These are phyloP conservation scores for Leptonema lineaticorne DNA, from an alignment of 1,140 invertebrate species.

Conservation along the genomic window DNA sequence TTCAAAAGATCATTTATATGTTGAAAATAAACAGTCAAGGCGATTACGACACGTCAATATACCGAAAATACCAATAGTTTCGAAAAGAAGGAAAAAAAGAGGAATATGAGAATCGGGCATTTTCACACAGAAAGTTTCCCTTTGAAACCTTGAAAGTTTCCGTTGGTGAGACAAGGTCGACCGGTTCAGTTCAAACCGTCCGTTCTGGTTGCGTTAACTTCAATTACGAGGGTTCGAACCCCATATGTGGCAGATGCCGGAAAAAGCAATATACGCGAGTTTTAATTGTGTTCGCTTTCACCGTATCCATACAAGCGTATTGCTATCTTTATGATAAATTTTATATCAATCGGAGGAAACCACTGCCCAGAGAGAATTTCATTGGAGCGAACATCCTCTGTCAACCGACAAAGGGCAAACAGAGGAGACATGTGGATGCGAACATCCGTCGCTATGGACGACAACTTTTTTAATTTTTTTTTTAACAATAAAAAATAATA, in stretches of 20 bases:
- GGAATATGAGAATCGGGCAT: neutral
- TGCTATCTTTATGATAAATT: neutral
- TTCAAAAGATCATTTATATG: too few relatives aligned
- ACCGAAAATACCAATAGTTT: neutral
- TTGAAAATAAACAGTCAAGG: too few relatives aligned
- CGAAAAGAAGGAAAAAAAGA: neutral
- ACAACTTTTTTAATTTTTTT: neutral
- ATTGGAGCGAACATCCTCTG: constrained; percentile 30
- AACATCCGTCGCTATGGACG: neutral
- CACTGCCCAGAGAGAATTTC: neutral
- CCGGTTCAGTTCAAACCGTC: constrained; percentile 42
- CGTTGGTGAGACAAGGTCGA: constrained; percentile 50
- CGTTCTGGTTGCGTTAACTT: constrained; percentile 11
- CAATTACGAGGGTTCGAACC: neutral
- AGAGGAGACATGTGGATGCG: neutral
- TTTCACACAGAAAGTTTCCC: neutral
- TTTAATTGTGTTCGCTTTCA: constrained; percentile 1
- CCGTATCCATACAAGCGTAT: neutral
- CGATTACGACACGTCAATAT: constrained; percentile 2
- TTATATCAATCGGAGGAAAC: constrained; percentile 11
- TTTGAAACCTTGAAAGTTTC: constrained; percentile 50
- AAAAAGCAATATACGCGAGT: constrained; percentile 6
- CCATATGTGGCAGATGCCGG: neutral
- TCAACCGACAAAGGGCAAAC: neutral
- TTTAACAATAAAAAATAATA: neutral